Conservation (phyloP, 2,797 vertebrate species). For the Anguilla pacifica region DNA sequence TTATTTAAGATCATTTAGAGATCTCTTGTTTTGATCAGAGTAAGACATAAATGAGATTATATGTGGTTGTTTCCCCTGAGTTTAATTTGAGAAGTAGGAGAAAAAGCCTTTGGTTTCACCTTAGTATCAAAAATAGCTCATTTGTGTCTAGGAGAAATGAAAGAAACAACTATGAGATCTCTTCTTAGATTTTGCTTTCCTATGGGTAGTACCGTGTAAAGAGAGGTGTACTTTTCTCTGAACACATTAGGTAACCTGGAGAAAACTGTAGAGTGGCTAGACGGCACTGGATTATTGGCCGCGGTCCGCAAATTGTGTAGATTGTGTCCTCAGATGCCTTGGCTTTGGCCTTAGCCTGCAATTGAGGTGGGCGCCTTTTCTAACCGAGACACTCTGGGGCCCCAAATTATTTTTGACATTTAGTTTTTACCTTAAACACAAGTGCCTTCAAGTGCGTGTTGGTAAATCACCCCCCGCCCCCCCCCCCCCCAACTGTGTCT, state of each 20-base stretch:
- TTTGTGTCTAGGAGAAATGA: too few relatives aligned
- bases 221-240: not conserved
- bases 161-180: too few relatives aligned
- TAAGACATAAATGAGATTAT: too few relatives aligned
- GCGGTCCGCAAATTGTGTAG: not conserved
- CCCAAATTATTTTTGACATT: not conserved
- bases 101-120: too few relatives aligned
- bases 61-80: too few relatives aligned
- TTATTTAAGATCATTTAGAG: too few relatives aligned
- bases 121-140: too few relatives aligned
- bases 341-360: not conserved
- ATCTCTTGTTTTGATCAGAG: too few relatives aligned
- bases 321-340: not conserved
- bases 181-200: too few relatives aligned
- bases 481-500: not conserved
- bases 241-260: not conserved
- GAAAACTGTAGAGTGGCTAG: not conserved
- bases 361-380: not conserved
- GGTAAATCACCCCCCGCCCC: not conserved
- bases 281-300: not conserved
- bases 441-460: conserved; percentile 13
- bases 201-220: not conserved
- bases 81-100: too few relatives aligned
- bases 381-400: not conserved
- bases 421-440: not conserved